A percentile compares a stretch with the other conserved stretches of the same genome.
Evolutionary conservation across 64 coral and sea anemone genomes (phyloP).

Genomic region (Montipora sp.): DNA sequence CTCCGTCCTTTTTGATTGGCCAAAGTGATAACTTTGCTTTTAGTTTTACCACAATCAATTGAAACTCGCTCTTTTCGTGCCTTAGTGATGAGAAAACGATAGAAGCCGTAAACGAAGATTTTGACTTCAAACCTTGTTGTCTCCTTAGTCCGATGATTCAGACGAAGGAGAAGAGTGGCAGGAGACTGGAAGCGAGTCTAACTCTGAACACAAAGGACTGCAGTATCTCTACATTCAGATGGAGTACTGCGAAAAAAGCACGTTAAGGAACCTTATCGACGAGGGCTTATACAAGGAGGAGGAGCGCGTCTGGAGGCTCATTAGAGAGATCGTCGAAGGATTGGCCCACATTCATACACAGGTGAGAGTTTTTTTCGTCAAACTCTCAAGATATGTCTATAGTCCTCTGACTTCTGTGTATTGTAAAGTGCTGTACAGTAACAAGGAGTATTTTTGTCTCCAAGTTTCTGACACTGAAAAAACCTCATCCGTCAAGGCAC

Average conservation of each 20-base stretch:
- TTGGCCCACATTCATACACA: slow-evolving; percentile 94
- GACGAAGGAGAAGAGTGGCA: slow-evolving; percentile 81
- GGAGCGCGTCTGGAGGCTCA: slow-evolving; percentile 87
- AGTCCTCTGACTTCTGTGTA: too few species aligned
- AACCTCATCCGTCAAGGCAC: too few species aligned
- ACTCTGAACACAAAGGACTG: slow-evolving; percentile 48
- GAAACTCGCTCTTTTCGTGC: too few species aligned
- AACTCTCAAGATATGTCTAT: too few species aligned
- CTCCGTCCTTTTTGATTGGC: too few species aligned
- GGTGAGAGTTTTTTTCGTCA: slow-evolving; percentile 21
- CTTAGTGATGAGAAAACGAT: too few species aligned
- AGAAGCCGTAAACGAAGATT: background rate
- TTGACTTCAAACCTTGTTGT: background rate
- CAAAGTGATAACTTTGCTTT: too few species aligned
- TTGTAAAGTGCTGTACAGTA: too few species aligned
- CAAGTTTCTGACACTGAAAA: too few species aligned
- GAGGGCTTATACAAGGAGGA: slow-evolving; percentile 83
- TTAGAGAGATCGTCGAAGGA: slow-evolving; percentile 97
- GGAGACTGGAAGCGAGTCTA: slow-evolving; percentile 71
- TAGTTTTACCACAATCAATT: too few species aligned
- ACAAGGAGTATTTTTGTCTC: too few species aligned
- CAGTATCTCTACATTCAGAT: slow-evolving; percentile 99
- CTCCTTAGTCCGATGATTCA: slow-evolving; percentile 83
- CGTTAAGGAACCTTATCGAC: slow-evolving; percentile 94
- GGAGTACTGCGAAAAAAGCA: slow-evolving; percentile 99